A percentile compares a stretch with the other conserved stretches of the same genome.
These are phyloP conservation scores for Bursaphelenchus okinawaensis DNA, from an alignment of 2,888 invertebrate species.

Conservation along the genomic window DNA sequence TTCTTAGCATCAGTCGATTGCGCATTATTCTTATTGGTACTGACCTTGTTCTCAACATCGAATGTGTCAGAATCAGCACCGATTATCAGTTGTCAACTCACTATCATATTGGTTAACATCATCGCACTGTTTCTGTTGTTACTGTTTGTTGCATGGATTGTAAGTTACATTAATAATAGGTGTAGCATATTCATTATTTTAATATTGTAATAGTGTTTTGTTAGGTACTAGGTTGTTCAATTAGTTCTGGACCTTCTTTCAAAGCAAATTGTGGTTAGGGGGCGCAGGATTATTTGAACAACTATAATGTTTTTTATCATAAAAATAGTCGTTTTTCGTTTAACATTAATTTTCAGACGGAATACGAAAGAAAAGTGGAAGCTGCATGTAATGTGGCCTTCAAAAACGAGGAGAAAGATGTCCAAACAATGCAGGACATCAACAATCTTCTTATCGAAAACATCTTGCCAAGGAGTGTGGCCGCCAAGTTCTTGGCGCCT, in stretches of 20 bases:
- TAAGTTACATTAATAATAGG: slow-evolving; percentile 28
- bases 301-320: slow-evolving; percentile 1
- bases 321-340: background rate
- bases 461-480: slow-evolving; percentile 90
- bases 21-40: slow-evolving; percentile 45
- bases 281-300: background rate
- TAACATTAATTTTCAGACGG: slow-evolving; percentile 51
- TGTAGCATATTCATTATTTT: too few relatives aligned
- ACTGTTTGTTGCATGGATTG: slow-evolving; percentile 55
- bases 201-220: too few relatives aligned
- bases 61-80: slow-evolving; percentile 34
- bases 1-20: slow-evolving; percentile 47
- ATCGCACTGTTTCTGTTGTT: slow-evolving; percentile 47
- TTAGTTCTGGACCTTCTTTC: too few relatives aligned
- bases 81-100: slow-evolving; percentile 50
- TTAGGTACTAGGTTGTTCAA: too few relatives aligned
- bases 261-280: too few relatives aligned
- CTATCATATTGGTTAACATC: slow-evolving; percentile 49
- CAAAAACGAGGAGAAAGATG: slow-evolving; percentile 83
- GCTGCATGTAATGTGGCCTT: slow-evolving; percentile 89
- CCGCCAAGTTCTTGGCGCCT: slow-evolving; percentile 79
- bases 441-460: slow-evolving; percentile 93
- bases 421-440: slow-evolving; percentile 88
- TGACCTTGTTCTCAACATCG: slow-evolving; percentile 47
- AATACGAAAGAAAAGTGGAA: slow-evolving; percentile 68